phyloP scores from a whole-genome alignment of 1,140 invertebrate genomes.

The Elysia chlorotica region DNA sequence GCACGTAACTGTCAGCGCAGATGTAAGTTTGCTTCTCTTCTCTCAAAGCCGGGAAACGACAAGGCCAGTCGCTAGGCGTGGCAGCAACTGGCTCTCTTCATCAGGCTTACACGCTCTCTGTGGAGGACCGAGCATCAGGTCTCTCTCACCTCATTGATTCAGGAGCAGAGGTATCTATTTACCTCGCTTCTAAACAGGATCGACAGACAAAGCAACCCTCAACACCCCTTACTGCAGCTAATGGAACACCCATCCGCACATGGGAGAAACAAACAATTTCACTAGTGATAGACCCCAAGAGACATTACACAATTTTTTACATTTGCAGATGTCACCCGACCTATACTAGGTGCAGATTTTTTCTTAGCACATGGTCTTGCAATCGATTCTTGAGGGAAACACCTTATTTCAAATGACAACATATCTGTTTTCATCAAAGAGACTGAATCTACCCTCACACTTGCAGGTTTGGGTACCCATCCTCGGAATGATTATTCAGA shows the following conservation, averaged over 20 bases:
- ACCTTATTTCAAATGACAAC: background rate
- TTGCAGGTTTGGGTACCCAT: background rate
- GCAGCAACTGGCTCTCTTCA: background rate
- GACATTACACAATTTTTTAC: too few species aligned
- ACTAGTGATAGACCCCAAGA: too few species aligned
- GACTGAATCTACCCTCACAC: background rate
- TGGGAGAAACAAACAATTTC: too few species aligned
- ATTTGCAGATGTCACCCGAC: too few species aligned
- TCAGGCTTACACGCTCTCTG: background rate
- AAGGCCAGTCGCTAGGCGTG: background rate
- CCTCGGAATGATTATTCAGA: background rate
- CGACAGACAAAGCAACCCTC: background rate
- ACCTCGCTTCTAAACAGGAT: background rate
- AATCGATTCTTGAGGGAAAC: too few species aligned
- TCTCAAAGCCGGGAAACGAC: background rate
- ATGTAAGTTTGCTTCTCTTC: background rate
- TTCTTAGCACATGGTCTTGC: too few species aligned
- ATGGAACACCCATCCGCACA: background rate
- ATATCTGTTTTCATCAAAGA: background rate
- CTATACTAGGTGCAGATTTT: too few species aligned
- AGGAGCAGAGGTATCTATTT: background rate
- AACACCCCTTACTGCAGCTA: background rate
- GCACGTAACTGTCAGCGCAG: too few species aligned
- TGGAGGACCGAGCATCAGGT: too few species aligned
- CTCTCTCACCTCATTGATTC: too few species aligned